Percentiles rank a stretch among this genome's conserved stretches.
phyloP scores from a whole-genome alignment of 2,797 vertebrate species.

The Pempheris klunzingeri region DNA sequence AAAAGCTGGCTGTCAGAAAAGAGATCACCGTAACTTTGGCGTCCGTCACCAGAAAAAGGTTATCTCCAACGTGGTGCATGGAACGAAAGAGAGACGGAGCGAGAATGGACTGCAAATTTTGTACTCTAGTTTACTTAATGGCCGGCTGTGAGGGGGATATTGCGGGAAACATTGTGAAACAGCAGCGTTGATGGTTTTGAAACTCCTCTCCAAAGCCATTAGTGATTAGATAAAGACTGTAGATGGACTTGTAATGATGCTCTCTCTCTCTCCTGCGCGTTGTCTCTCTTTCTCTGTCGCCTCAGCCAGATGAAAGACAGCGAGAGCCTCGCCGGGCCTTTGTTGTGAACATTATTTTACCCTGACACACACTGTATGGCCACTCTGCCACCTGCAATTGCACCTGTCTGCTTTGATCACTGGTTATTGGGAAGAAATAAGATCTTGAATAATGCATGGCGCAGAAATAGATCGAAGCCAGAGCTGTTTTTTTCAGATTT shows the following conservation, averaged over 20 bases:
- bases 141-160: slow-evolving; percentile 32
- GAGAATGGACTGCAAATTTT: slow-evolving; percentile 44
- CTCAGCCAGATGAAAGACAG: slow-evolving; percentile 72
- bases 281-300: slow-evolving; percentile 53
- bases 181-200: slow-evolving; percentile 64
- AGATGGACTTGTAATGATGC: slow-evolving; percentile 78
- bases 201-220: slow-evolving; percentile 80
- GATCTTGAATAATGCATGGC: slow-evolving; percentile 32
- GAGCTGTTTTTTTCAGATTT: slow-evolving; percentile 6
- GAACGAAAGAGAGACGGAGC: slow-evolving; percentile 23
- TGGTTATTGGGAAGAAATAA: slow-evolving; percentile 48
- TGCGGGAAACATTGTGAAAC: slow-evolving; percentile 55
- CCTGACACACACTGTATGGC: slow-evolving; percentile 22
- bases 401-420: slow-evolving; percentile 72
- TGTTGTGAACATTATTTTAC: slow-evolving; percentile 67
- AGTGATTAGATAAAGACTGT: slow-evolving; percentile 75
- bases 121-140: slow-evolving; percentile 72
- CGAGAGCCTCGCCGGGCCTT: slow-evolving; percentile 55
- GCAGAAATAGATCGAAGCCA: background rate
- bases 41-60: slow-evolving; percentile 57
- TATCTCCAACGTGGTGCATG: slow-evolving; percentile 45
- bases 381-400: slow-evolving; percentile 60
- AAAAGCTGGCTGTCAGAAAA: slow-evolving; percentile 49
- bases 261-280: slow-evolving; percentile 60
- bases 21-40: slow-evolving; percentile 56